Base-by-base conservation (phyloP, 2,797 vertebrate species). In the Enteromius unitaeniatus region DNA sequence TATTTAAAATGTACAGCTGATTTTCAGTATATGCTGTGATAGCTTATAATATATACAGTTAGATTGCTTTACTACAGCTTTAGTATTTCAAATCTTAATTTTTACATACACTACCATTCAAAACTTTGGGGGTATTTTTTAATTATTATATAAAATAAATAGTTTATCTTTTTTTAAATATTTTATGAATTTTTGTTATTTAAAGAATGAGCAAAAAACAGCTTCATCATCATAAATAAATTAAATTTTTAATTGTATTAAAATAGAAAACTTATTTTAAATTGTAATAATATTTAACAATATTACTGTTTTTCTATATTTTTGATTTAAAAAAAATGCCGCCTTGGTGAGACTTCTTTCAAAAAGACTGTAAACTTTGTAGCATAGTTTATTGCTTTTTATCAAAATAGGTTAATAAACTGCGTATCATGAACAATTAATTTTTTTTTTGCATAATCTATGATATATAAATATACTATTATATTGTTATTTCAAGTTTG, bases 281-380 rank as follows among this genome's bases (percentile, higher is more conserved):
- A 53, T n/a, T 37, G 3, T 14, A 31, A 21, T 51, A 53, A 34
- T 53, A 75, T 37, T 75, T 37, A 19, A n/a, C 49, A 55, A 14
- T 37, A 55, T 75, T 37, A 34, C 21, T 14, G 11, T 15, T 37
- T 67, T 37, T 40, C 28, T 10, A 9, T 67, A 34, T 21, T 67
- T 74, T 75, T 15, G 3, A 23, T 37, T 1, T 15, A 8, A 55
- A 15, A 75, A 15, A 75, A 74, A 75, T 74, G 5, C 28, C 34
- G 28, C 10, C 28, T 6, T 6, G 0, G 2, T 34, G 17, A 53
- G 26, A 73, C 9, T 51, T 31, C 21, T 37, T n/a, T 23, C 2
- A 70, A 72, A 70, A 72, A 72, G 19, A 53, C 47, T 28, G 17
- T 28, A 34, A 74, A 73, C 26, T 51, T 34, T 73, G 72, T 74